Percentiles rank a stretch among this genome's conserved stretches.
phyloP scores from a whole-genome alignment of 2,888 invertebrate genomes.

The Rhabditoides inermis region DNA sequence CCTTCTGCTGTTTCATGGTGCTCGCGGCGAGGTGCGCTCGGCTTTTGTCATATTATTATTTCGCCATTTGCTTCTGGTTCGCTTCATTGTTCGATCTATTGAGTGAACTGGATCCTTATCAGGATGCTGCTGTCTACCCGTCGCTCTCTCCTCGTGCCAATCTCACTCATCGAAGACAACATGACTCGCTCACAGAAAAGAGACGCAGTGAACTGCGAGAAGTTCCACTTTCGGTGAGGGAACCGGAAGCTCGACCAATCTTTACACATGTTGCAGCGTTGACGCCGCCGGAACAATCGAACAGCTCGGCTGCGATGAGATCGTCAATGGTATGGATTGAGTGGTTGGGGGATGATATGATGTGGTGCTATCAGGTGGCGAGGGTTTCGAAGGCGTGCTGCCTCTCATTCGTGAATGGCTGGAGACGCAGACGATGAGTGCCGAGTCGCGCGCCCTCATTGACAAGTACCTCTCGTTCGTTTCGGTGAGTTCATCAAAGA shows the following conservation, averaged over 20 bases:
- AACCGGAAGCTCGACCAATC: no score
- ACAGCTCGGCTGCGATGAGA: no score
- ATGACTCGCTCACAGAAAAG: slow-evolving; percentile 84
- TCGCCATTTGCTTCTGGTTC: no score
- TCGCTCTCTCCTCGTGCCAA: slow-evolving; percentile 89
- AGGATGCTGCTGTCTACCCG: slow-evolving; percentile 81
- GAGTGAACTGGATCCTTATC: neutral
- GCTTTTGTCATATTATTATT: neutral
- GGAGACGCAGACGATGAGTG: slow-evolving; percentile 86
- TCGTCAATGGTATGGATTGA: slow-evolving; percentile 78
- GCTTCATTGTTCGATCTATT: neutral
- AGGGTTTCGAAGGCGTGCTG: slow-evolving; percentile 81
- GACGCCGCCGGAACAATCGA: no score
- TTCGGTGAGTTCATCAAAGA: no score
- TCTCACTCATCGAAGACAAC: slow-evolving; percentile 67
- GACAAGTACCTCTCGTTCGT: slow-evolving; percentile 74
- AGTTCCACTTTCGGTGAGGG: slow-evolving; percentile 94
- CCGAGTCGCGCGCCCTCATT: slow-evolving; percentile 88
- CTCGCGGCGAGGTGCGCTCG: slow-evolving; percentile 65
- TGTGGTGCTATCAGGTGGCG: slow-evolving; percentile 60
- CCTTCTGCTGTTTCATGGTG: slow-evolving; percentile 88
- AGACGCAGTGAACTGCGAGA: slow-evolving; percentile 70
- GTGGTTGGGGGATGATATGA: neutral
- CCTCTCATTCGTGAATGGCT: slow-evolving; percentile 84
- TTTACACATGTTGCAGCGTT: no score